These are phyloP conservation scores for Micropoecilia bifurca DNA, from an alignment of 2,797 vertebrate genomes.

Conservation along the genomic window DNA sequence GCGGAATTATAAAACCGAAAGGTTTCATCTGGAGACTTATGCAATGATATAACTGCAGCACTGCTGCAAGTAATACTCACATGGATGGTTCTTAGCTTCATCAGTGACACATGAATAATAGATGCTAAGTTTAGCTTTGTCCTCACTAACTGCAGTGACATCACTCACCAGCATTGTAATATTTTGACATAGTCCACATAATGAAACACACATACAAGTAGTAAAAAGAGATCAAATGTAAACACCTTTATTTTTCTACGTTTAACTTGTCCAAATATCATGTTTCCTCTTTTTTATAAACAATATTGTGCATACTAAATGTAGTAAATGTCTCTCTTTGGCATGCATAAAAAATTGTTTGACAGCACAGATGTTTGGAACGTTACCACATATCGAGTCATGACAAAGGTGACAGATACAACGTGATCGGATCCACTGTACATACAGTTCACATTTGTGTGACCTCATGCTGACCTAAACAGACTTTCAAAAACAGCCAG, in stretches of 20 bases:
- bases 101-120: constrained; percentile 46
- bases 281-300: constrained; percentile 49
- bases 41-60: constrained; percentile 16
- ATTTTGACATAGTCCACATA: background rate
- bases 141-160: constrained; percentile 33
- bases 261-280: constrained; percentile 57
- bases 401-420: constrained; percentile 50
- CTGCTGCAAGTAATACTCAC: constrained; percentile 26
- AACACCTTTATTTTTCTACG: constrained; percentile 69
- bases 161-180: background rate
- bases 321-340: constrained; percentile 75
- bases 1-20: background rate
- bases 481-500: constrained; percentile 25
- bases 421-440: constrained; percentile 42
- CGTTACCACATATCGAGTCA: constrained; percentile 59
- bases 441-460: constrained; percentile 41
- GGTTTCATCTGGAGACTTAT: background rate
- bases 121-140: constrained; percentile 31
- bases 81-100: constrained; percentile 15
- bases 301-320: constrained; percentile 71
- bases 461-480: constrained; percentile 29
- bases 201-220: constrained; percentile 24
- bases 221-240: constrained; percentile 55
- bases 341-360: constrained; percentile 80
- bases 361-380: constrained; percentile 66